A percentile compares a stretch with the other conserved stretches of the same genome.
phyloP scores from a whole-genome alignment of 2,888 invertebrate species.

The Neoitamus cyanurus region DNA sequence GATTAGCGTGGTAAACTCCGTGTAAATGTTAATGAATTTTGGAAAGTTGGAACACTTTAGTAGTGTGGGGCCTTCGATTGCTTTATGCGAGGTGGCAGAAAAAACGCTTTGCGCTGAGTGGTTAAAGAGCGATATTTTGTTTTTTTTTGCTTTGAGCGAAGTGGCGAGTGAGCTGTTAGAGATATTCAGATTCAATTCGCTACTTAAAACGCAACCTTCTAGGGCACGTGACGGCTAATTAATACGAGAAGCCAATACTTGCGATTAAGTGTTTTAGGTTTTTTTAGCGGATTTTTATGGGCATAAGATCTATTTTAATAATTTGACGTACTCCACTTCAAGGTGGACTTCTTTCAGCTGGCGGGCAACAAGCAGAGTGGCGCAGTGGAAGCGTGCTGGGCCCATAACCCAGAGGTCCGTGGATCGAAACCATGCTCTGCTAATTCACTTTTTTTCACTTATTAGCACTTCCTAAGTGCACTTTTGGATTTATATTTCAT shows the following conservation, averaged over 20 bases:
- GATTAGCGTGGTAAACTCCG: not conserved
- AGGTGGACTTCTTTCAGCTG: not conserved
- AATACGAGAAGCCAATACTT: not conserved
- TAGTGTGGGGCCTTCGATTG: not conserved
- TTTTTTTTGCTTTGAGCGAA: not conserved
- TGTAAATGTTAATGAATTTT: not conserved
- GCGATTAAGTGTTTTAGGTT: not conserved
- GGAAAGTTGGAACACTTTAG: not conserved
- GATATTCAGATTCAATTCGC: not conserved
- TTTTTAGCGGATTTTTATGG: not conserved
- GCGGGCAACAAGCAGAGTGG: conserved; percentile 73
- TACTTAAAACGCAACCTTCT: not conserved
- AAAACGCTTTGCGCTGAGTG: not conserved
- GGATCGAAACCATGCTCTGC: conserved; percentile 67
- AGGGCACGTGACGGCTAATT: not conserved
- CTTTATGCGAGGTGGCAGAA: not conserved
- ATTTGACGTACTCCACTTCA: not conserved
- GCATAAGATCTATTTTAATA: not conserved
- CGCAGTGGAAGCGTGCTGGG: conserved; percentile 85
- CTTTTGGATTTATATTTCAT: too few relatives aligned
- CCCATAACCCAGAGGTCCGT: conserved; percentile 75
- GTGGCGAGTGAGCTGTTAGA: not conserved
- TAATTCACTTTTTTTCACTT: not conserved
- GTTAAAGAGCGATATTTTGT: not conserved
- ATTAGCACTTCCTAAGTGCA: too few relatives aligned